Percentiles rank a stretch among this genome's conserved stretches.
Conservation (phyloP, 2,797 vertebrate genomes). For the Gastrophryne carolinensis region DNA sequence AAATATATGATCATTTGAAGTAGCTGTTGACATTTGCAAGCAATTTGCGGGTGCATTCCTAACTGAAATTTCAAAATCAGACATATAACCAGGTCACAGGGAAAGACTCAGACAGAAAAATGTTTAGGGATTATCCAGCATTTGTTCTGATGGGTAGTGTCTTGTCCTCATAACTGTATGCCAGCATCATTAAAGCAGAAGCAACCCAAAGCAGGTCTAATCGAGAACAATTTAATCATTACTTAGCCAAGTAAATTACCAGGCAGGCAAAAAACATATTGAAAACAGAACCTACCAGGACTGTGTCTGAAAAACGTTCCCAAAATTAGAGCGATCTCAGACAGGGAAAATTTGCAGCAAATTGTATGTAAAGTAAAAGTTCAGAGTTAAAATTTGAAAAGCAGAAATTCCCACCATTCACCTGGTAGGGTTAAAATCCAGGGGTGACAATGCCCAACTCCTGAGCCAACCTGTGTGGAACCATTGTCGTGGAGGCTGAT, state of each 20-base stretch:
- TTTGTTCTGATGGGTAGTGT: neutral
- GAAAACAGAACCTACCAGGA: neutral
- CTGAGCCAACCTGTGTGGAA: no score
- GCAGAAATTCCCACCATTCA: no score
- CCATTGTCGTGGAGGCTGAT: no score
- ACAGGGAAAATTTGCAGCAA: no score
- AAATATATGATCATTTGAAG: constrained; percentile 6
- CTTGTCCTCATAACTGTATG: neutral
- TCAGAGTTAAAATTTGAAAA: no score
- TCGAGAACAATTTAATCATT: neutral
- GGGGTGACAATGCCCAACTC: no score
- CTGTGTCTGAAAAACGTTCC: no score
- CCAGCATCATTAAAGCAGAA: constrained; percentile 1
- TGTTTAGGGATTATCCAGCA: neutral
- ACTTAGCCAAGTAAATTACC: neutral
- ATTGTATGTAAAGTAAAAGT: no score
- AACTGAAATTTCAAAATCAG: constrained; percentile 1
- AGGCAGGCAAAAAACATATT: neutral
- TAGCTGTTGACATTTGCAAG: constrained; percentile 24
- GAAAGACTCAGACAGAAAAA: constrained; percentile 22
- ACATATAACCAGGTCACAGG: neutral
- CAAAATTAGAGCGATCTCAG: no score
- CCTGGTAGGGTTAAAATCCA: no score
- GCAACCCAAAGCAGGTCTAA: neutral
- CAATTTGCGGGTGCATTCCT: constrained; percentile 19